Evolutionary conservation across 2,888 invertebrate genomes (phyloP).

Genomic region (Tinea pellionella): DNA sequence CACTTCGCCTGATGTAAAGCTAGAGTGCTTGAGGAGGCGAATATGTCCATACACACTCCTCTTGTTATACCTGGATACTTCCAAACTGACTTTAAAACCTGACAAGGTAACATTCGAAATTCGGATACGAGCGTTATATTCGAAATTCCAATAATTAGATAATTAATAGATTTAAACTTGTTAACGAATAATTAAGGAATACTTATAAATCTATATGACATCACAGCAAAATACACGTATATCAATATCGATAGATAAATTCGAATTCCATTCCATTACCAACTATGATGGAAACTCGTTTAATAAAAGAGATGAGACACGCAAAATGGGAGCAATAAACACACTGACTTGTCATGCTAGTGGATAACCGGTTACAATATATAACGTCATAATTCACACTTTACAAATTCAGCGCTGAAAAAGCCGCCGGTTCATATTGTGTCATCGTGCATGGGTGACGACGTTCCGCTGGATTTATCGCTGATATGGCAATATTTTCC

Average conservation of each 20-base stretch:
- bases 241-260: background rate
- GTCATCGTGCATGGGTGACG: slow-evolving; percentile 16
- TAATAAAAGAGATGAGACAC: background rate
- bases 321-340: background rate
- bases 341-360: background rate
- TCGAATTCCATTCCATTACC: background rate
- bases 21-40: no score
- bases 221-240: background rate
- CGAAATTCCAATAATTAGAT: no score
- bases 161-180: no score
- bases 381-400: slow-evolving; percentile 23
- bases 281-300: background rate
- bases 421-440: slow-evolving; percentile 21
- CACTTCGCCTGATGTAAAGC: no score
- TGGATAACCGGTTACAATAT: background rate
- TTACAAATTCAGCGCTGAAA: slow-evolving; percentile 25
- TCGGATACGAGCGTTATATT: no score
- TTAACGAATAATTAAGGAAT: no score
- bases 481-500: slow-evolving; percentile 13
- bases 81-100: no score
- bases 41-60: no score
- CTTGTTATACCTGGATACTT: no score
- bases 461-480: slow-evolving; percentile 24
- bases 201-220: background rate
- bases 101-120: no score